These are phyloP conservation scores for Vidua macroura DNA, from an alignment of 2,113 vertebrate genomes.

Conservation along the genomic window DNA sequence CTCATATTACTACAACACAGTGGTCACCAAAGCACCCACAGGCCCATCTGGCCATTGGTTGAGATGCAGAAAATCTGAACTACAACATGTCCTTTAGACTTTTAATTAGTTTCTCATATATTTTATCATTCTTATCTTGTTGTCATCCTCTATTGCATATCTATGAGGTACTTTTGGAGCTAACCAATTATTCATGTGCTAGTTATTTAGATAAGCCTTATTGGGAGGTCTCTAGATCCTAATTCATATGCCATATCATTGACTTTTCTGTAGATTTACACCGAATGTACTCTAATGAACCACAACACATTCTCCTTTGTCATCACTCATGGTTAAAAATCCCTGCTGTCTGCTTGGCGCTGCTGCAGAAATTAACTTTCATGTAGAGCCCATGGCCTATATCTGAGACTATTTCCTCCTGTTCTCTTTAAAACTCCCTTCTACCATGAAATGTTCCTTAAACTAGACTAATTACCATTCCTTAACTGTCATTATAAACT, in stretches of 20 bases:
- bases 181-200: background rate
- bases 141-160: background rate
- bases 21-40: background rate
- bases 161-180: background rate
- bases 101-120: background rate
- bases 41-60: accelerated
- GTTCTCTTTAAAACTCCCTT: background rate
- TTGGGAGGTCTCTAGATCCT: background rate
- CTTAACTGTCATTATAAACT: background rate
- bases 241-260: background rate
- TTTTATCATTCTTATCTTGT: background rate
- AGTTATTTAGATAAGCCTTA: background rate
- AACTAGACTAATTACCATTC: background rate
- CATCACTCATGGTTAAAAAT: background rate
- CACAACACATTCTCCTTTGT: background rate
- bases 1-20: background rate
- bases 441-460: background rate
- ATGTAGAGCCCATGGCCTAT: background rate
- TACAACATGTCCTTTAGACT: background rate
- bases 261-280: background rate
- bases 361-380: background rate
- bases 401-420: background rate
- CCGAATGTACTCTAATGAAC: background rate
- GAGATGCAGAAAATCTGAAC: background rate
- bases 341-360: background rate